Evolutionary conservation across 2,888 invertebrate genomes (phyloP), one percentile per base, ranked within the genome.

Genomic region (Brachylomia viminalis): DNA sequence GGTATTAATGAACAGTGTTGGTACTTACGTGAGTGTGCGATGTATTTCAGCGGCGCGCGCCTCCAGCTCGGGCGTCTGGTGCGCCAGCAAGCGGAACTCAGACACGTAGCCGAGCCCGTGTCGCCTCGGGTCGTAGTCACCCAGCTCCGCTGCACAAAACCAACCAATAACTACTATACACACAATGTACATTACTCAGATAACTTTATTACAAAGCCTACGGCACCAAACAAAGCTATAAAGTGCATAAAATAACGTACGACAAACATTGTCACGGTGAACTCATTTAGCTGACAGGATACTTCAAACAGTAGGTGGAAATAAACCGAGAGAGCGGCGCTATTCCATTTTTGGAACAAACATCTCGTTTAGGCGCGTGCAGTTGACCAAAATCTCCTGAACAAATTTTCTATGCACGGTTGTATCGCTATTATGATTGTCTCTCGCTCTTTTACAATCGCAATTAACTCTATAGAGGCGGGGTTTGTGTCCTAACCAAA

Each of bases 41-140:
- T 99, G 99, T 89, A 99, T 97, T 91, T 99, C 98, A 58, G 98
- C 98, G 86, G 99, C 98, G 89, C 98, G 97, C 74, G 97, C 97
- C 95, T 99, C 99, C 90, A 99, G 96, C 93, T 99, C 99, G 58
- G 98, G 97, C 72, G 99, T 98, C 96, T 99, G 99, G 95, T 99
- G 99, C 67, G 99, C 98, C 88, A 99, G 97, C 93, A 99, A 98
- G 83, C 99, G 97, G 95, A 99, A 99, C 97, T 99, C 99, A 20
- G 99, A 98, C 84, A 99, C 98, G 95, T 99, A 99, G 74, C 99
- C 99, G 42, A 98, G 97, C 52, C 98, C 98, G 94, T 99, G 99
- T 76, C 98, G 97, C 87, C 98, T 97, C 49, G 98, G 97, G 94
- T 99, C 99, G 95, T 98, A 99, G 97, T 99, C 99, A 2, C 99